Conservation (phyloP, 1,140 invertebrate genomes). For the Orchestia grillus region DNA sequence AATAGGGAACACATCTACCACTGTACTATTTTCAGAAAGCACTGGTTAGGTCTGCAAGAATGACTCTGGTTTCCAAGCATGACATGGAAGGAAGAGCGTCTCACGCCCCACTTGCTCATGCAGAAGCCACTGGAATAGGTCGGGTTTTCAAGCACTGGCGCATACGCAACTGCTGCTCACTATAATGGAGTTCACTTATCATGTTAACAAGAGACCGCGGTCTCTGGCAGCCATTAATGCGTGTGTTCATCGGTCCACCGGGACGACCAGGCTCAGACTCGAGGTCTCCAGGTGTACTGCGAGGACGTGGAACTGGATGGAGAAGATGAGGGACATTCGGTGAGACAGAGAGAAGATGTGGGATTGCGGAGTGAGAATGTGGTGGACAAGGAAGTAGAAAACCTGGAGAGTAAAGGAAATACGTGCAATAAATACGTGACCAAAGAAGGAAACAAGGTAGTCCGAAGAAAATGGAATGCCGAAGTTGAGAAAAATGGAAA, state of each 20-base stretch:
- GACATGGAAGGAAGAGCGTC: background rate
- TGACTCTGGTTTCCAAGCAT: background rate
- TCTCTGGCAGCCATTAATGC: background rate
- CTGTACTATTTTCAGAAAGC: background rate
- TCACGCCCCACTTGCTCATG: background rate
- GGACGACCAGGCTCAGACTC: background rate
- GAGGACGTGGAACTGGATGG: background rate
- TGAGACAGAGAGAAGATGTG: background rate
- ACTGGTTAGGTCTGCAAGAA: background rate
- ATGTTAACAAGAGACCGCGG: conserved; percentile 6
- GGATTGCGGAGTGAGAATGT: background rate
- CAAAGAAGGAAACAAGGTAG: too few relatives aligned
- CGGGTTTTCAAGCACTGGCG: background rate
- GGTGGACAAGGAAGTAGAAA: too few relatives aligned
- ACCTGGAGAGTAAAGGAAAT: too few relatives aligned
- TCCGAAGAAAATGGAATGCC: too few relatives aligned
- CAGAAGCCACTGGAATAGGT: background rate
- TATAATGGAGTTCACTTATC: conserved; percentile 1
- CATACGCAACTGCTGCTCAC: conserved; percentile 5
- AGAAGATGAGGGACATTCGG: background rate
- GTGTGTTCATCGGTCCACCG: background rate
- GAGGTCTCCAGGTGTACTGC: background rate
- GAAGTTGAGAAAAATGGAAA: too few relatives aligned
- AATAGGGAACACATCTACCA: background rate
- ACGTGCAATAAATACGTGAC: too few relatives aligned